These are phyloP conservation scores for Lacerta agilis DNA, from an alignment of 2,797 vertebrate species.

Conservation along the genomic window DNA sequence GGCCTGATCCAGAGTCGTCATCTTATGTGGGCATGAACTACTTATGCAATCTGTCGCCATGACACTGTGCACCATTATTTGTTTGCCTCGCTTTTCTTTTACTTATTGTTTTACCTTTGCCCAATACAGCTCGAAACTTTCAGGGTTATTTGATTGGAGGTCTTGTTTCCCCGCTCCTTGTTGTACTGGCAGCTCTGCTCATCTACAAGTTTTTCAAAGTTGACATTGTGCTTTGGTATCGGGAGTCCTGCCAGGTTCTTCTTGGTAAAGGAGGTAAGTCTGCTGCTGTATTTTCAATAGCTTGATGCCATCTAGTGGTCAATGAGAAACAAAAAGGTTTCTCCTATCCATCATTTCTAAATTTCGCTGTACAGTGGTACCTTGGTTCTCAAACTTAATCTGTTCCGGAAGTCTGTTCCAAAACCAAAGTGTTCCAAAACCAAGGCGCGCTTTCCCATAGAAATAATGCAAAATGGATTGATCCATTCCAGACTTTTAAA, in stretches of 20 bases:
- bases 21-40: background rate
- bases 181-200: conserved; percentile 73
- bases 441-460: too few relatives aligned
- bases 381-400: too few relatives aligned
- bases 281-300: background rate
- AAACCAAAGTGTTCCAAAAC: too few relatives aligned
- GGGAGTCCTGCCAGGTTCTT: conserved; percentile 74
- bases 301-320: conserved; percentile 1
- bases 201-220: conserved; percentile 86
- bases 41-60: background rate
- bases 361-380: background rate
- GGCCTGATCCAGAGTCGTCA: too few relatives aligned
- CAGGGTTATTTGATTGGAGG: conserved; percentile 71
- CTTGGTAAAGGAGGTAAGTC: conserved; percentile 80
- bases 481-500: too few relatives aligned
- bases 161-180: conserved; percentile 67
- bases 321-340: background rate
- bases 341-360: background rate
- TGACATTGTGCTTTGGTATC: conserved; percentile 88
- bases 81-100: background rate
- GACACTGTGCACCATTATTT: background rate
- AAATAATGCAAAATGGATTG: too few relatives aligned
- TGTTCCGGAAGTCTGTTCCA: too few relatives aligned
- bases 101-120: background rate
- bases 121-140: conserved; percentile 77